A percentile compares a stretch with the other conserved stretches of the same genome.
Evolutionary conservation across 2,113 vertebrate species (phyloP).

Genomic region (Anas platyrhynchos): DNA sequence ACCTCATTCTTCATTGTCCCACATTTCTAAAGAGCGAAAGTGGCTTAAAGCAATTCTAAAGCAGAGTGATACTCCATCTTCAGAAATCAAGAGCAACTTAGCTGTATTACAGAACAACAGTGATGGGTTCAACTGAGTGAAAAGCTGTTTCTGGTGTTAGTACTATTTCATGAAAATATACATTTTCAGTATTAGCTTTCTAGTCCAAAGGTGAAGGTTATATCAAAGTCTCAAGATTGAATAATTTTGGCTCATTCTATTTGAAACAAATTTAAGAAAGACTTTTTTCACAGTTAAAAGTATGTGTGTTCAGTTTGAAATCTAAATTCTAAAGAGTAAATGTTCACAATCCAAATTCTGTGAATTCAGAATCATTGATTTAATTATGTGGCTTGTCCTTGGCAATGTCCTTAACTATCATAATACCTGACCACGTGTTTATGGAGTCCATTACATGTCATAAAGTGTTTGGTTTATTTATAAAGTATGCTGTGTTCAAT

Average conservation of each 20-base stretch:
- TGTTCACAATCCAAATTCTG: background rate
- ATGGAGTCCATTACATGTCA: background rate
- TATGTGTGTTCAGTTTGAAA: background rate
- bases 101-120: background rate
- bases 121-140: background rate
- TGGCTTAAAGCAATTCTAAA: slow-evolving; percentile 1
- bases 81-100: background rate
- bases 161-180: background rate
- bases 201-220: background rate
- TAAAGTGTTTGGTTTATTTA: background rate
- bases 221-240: background rate
- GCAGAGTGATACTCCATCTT: background rate
- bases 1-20: slow-evolving; percentile 38
- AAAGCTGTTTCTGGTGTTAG: background rate
- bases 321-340: background rate
- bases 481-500: background rate
- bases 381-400: background rate
- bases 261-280: background rate
- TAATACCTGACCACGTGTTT: background rate
- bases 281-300: background rate
- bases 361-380: background rate
- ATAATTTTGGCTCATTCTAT: background rate
- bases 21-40: slow-evolving; percentile 42
- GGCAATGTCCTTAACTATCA: background rate
- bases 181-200: background rate